phyloP scores from a whole-genome alignment of 92 coral and sea anemone species.

The Porites rus region DNA sequence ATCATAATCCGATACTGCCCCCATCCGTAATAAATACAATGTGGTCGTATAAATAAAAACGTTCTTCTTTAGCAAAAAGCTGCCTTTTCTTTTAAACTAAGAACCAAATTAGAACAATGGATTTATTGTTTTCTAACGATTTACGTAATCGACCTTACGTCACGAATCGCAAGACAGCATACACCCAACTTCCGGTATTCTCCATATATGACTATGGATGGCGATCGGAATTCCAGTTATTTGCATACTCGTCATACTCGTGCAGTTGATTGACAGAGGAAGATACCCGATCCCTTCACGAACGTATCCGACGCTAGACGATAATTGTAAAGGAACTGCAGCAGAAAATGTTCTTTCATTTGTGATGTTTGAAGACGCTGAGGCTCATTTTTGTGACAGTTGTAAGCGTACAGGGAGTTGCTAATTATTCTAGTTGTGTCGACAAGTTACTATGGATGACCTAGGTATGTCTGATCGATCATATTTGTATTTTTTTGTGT shows the following conservation, averaged over 20 bases:
- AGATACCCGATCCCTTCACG: conserved; percentile 54
- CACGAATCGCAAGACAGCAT: not conserved
- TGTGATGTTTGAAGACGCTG: not conserved
- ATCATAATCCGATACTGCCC: no score
- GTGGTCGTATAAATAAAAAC: no score
- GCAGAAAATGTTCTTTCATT: not conserved
- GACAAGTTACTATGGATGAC: conserved; percentile 72
- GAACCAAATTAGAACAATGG: no score
- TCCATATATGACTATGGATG: conserved; percentile 70
- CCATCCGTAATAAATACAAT: no score
- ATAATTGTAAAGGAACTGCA: conserved; percentile 30
- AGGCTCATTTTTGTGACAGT: conserved; percentile 6
- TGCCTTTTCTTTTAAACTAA: no score
- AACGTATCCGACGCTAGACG: conserved; percentile 76
- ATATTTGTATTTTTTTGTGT: conserved; percentile 1
- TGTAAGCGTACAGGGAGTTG: not conserved
- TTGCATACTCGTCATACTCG: conserved; percentile 31
- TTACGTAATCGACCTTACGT: conserved; percentile 21
- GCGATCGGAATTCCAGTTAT: conserved; percentile 61
- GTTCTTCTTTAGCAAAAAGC: no score
- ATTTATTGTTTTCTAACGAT: not conserved
- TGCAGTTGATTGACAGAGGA: conserved; percentile 69
- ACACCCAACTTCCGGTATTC: conserved; percentile 70
- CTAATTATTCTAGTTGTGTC: not conserved
- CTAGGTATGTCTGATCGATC: conserved; percentile 66